Conservation (phyloP, 2,797 vertebrate genomes). For the Strix occidentalis region DNA sequence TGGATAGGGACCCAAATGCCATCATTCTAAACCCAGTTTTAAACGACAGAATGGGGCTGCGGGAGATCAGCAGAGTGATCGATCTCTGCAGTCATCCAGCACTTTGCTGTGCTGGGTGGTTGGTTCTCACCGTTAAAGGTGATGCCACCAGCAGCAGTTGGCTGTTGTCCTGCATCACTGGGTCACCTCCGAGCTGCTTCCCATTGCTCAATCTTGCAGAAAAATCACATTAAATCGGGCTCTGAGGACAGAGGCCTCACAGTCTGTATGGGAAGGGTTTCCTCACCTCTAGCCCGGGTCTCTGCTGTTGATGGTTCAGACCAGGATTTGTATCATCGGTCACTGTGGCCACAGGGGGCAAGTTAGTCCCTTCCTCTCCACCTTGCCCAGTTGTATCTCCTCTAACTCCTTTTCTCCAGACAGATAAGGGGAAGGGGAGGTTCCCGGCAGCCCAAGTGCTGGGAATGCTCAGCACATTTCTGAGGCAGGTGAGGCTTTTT, state of each 20-base stretch:
- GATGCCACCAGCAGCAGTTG: background rate
- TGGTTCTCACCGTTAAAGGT: background rate
- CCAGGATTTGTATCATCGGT: background rate
- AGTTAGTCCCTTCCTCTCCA: background rate
- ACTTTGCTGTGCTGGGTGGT: background rate
- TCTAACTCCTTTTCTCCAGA: background rate
- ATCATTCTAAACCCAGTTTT: background rate
- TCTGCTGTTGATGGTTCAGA: background rate
- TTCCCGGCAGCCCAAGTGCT: background rate
- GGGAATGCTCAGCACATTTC: background rate
- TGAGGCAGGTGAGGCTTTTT: background rate
- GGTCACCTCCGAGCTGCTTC: background rate
- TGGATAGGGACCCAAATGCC: background rate
- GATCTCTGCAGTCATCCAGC: background rate
- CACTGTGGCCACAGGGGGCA: background rate
- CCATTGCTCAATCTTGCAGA: background rate
- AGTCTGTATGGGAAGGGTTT: background rate
- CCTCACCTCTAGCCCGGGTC: background rate
- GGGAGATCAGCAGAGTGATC: background rate
- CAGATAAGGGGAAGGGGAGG: background rate
- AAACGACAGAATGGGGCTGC: background rate
- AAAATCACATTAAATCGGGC: background rate
- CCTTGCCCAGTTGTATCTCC: background rate
- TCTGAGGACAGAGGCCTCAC: background rate
- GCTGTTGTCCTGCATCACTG: background rate